Conservation (phyloP, 1,140 invertebrate species). For the Copidosoma floridanum region DNA sequence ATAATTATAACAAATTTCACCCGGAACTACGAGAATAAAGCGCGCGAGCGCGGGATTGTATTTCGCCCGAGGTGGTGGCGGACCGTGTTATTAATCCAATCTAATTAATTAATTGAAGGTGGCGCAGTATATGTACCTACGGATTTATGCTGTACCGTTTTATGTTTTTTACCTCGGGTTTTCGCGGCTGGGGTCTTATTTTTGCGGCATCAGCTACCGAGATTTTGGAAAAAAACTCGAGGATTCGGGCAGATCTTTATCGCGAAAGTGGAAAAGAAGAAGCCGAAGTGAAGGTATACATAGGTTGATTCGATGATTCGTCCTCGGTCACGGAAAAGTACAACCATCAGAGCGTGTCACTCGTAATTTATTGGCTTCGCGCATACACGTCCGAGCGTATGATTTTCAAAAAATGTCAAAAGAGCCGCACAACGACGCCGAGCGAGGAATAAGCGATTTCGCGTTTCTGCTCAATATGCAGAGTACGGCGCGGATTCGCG, state of each 20-base stretch:
- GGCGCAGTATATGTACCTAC: not conserved
- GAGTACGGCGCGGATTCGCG: conserved; percentile 4
- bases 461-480: conserved; percentile 18
- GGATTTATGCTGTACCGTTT: no score
- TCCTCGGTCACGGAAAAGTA: no score
- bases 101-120: conserved; percentile 21
- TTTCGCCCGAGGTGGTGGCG: conserved; percentile 7
- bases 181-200: no score
- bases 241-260: not conserved
- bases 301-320: no score
- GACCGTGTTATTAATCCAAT: conserved; percentile 11
- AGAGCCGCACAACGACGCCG: not conserved
- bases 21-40: not conserved
- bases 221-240: no score
- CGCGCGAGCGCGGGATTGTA: conserved; percentile 14
- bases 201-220: no score
- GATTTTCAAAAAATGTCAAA: conserved; percentile 3
- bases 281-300: not conserved
- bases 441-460: conserved; percentile 2
- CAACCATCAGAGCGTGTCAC: no score
- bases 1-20: conserved; percentile 25
- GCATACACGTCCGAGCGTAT: not conserved
- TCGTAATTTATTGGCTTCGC: no score
- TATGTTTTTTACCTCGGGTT: no score
- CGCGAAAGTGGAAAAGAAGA: conserved; percentile 6